Conservation (phyloP, 1,140 invertebrate genomes). For the Saccostrea glomerata region DNA sequence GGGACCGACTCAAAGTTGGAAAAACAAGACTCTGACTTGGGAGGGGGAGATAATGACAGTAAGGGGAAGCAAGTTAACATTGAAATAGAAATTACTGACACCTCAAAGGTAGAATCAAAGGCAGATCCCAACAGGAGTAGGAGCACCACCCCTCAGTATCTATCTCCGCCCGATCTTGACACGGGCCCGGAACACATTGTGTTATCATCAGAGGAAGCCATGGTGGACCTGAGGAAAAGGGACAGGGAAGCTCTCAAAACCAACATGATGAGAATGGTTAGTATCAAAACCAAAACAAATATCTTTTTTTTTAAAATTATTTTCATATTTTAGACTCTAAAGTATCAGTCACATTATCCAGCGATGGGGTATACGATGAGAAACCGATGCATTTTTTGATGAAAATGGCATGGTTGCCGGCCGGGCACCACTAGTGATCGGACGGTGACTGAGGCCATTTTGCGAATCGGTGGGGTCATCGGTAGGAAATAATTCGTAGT, state of each 20-base stretch:
- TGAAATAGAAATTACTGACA: constrained; percentile 18
- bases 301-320: too few relatives aligned
- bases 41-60: background rate
- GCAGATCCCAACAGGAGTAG: constrained; percentile 42
- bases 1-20: constrained; percentile 1
- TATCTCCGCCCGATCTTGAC: constrained; percentile 70
- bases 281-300: background rate
- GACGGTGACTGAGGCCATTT: too few relatives aligned
- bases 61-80: constrained; percentile 15
- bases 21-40: background rate
- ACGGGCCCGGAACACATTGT: constrained; percentile 66
- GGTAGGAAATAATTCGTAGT: too few relatives aligned
- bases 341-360: too few relatives aligned
- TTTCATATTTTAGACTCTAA: too few relatives aligned
- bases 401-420: too few relatives aligned
- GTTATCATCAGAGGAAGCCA: constrained; percentile 71
- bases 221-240: constrained; percentile 75
- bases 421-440: too few relatives aligned
- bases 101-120: constrained; percentile 15
- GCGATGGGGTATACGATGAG: too few relatives aligned
- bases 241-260: constrained; percentile 66
- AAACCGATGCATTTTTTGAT: too few relatives aligned
- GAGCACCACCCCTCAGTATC: constrained; percentile 62
- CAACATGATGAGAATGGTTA: constrained; percentile 28
- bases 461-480: too few relatives aligned